Conservation (phyloP, 2,797 vertebrate species). For the Rachycentron canadum region DNA sequence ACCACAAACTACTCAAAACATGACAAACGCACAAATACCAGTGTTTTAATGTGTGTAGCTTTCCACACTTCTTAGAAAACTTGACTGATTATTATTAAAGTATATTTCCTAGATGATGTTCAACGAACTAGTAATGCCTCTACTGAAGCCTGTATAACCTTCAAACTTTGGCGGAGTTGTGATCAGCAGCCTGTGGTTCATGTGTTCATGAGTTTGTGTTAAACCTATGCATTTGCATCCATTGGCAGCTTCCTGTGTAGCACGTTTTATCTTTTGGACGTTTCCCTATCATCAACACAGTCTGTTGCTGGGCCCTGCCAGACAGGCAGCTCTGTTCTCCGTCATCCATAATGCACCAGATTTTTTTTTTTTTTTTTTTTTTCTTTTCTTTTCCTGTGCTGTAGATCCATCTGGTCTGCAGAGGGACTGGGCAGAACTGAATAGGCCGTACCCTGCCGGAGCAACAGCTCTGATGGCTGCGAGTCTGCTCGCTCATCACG, state of each 20-base stretch:
- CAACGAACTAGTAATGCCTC: background rate
- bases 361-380: too few species aligned
- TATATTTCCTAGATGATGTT: background rate
- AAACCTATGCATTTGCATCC: slow-evolving; percentile 45
- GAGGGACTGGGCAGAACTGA: slow-evolving; percentile 45
- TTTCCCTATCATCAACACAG: slow-evolving; percentile 67
- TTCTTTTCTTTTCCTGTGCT: slow-evolving; percentile 53
- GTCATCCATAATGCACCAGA: slow-evolving; percentile 64
- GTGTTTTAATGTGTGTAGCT: background rate
- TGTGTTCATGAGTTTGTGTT: slow-evolving; percentile 31
- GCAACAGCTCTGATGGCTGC: slow-evolving; percentile 40
- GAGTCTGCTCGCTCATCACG: slow-evolving; percentile 45
- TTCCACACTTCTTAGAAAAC: background rate
- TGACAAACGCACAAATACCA: background rate
- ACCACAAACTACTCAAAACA: background rate
- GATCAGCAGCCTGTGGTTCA: slow-evolving; percentile 2
- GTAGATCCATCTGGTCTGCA: slow-evolving; percentile 65
- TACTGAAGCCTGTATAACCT: background rate
- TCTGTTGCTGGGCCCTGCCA: slow-evolving; percentile 62
- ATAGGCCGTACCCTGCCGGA: slow-evolving; percentile 41
- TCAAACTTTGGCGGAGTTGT: slow-evolving; percentile 9
- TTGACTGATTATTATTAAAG: background rate
- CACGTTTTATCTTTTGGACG: slow-evolving; percentile 62
- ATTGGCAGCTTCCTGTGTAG: slow-evolving; percentile 41
- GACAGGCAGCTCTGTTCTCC: slow-evolving; percentile 59